Base-by-base conservation (phyloP, 64 coral and sea anemone genomes). In the Dendronephthya gigantea region DNA sequence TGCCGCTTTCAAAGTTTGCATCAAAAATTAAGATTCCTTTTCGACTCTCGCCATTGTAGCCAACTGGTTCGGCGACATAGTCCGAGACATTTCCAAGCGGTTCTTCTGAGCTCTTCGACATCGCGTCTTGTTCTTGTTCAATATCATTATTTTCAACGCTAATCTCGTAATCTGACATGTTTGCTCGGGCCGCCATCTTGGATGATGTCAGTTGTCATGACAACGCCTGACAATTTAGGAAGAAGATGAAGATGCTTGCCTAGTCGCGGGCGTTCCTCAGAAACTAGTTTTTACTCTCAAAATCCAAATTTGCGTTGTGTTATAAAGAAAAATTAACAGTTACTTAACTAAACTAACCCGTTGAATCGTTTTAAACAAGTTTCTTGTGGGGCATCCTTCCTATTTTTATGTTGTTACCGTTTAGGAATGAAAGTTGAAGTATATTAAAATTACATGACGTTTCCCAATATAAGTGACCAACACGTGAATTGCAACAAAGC, bases 1-100 rank as follows among this genome's bases (percentile, higher is more conserved):
- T 98, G 81, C 95, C 95, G 52, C 95, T 98, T 92, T 98, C 95
- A 86, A 98, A 98, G 82, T 92, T 91, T 0, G 90, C 92, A 87
- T 97, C 91, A 59, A 97, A 97, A 50, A 93, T 85, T 36, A 98
- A 65, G 83, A 93, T 92, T 27, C 95, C 95, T 58, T 93, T 93
- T 62, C 55, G 55, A 48, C 93, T 98, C 30, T 90, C 89, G 84
- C 89, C 92, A 17, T 87, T 68, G 55, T 90, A 92, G 0, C 90
- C 92, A 22, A 90, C 92, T 11, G 95, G 95, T 66, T 93, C 2
- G 15, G 84, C 85, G 82, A 79, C 87, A 76, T 84, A 98, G 81
- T 90, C 84, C 28, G 95, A 98, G 55, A 98, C 52, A 72, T 98
- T 98, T 29, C 95, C 95, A 1, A 98, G 90, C 68, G 92, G 89